phyloP scores from a whole-genome alignment of 23 tunicate genomes.

The Clavelina lepadiformis region DNA sequence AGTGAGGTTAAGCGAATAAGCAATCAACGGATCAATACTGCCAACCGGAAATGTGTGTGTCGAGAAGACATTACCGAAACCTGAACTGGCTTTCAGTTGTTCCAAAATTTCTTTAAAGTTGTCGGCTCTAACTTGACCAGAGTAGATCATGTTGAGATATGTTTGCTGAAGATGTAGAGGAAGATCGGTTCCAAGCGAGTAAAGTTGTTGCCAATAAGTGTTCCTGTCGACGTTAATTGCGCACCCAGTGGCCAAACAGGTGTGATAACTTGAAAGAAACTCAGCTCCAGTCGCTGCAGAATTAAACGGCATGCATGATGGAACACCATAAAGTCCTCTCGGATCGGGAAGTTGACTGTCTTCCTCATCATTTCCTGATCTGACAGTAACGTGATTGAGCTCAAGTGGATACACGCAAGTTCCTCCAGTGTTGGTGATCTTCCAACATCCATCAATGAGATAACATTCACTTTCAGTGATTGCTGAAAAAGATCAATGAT shows the following conservation, averaged over 20 bases:
- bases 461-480: conserved; percentile 64
- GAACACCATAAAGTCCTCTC: conserved; percentile 32
- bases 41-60: too few relatives aligned
- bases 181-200: neutral
- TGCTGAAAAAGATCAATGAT: conserved; percentile 22
- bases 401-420: conserved; percentile 64
- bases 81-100: neutral
- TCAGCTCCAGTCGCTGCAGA: conserved; percentile 14
- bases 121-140: conserved; percentile 68
- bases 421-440: neutral
- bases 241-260: conserved; percentile 69
- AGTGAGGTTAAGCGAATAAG: neutral
- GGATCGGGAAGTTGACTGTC: neutral
- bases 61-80: too few relatives aligned
- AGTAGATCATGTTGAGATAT: conserved; percentile 18
- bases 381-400: conserved; percentile 14
- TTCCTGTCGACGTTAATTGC: conserved; percentile 21
- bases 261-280: conserved; percentile 48
- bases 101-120: conserved; percentile 39
- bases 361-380: conserved; percentile 36
- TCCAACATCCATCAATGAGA: conserved; percentile 87
- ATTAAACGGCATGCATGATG: conserved; percentile 48
- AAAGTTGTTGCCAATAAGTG: conserved; percentile 3
- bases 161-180: neutral
- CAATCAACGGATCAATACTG: neutral